These are phyloP conservation scores for Thermophis baileyi DNA, from an alignment of 2,113 vertebrate species.

Conservation along the genomic window DNA sequence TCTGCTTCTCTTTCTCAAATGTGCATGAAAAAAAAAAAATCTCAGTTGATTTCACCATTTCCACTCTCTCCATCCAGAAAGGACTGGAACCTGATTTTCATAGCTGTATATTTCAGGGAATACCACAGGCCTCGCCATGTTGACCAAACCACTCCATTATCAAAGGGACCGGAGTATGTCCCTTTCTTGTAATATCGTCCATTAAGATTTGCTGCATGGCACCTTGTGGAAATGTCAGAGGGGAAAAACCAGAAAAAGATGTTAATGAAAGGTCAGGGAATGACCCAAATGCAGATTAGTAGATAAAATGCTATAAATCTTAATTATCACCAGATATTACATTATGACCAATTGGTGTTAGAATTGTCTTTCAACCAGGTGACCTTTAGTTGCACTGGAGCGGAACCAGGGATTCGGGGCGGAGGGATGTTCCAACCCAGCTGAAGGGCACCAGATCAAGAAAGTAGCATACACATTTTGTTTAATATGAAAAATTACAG, in stretches of 20 bases:
- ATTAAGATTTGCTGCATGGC: constrained; percentile 85
- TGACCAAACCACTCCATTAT: constrained; percentile 84
- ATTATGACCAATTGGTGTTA: neutral
- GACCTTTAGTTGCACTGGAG: neutral
- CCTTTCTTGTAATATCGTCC: constrained; percentile 79
- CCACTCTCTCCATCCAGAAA: constrained; percentile 80
- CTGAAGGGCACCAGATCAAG: neutral
- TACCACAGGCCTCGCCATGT: constrained; percentile 87
- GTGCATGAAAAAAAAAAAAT: neutral
- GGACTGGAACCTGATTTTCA: constrained; percentile 79
- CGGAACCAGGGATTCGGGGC: neutral
- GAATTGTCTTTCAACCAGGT: neutral
- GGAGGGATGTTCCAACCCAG: neutral
- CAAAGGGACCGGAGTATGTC: constrained; percentile 71
- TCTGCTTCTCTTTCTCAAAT: neutral
- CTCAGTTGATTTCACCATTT: constrained; percentile 61
- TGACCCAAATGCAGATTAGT: neutral
- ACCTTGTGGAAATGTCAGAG: constrained; percentile 57
- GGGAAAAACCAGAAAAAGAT: neutral
- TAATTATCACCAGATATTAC: neutral
- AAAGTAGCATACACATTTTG: neutral
- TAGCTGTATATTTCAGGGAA: constrained; percentile 80
- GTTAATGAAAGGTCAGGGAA: neutral
- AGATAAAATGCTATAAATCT: neutral
- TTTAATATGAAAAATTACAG: neutral